Evolutionary conservation across 2,797 vertebrate species (phyloP).

Genomic region (Clarias fuscus): DNA sequence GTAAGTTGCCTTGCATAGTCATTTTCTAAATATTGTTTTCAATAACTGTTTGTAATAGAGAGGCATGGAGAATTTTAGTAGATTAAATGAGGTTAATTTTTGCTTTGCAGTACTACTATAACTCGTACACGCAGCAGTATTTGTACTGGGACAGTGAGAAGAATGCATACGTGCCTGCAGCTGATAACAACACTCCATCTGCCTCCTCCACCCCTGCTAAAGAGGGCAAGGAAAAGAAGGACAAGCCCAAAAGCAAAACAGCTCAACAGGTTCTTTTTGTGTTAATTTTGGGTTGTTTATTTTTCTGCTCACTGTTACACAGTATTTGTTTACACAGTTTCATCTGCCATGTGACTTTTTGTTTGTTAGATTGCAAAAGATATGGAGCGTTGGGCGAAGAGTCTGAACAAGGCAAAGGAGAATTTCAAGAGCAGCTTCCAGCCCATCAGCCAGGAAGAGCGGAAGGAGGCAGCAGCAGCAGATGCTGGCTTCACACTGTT

Average conservation of each 20-base stretch:
- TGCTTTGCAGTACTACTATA: slow-evolving; percentile 92
- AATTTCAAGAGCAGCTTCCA: slow-evolving; percentile 97
- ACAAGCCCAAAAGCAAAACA: slow-evolving; percentile 98
- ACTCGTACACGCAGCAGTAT: slow-evolving; percentile 96
- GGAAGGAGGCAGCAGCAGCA: slow-evolving; percentile 91
- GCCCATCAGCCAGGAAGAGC: slow-evolving; percentile 89
- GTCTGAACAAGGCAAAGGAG: slow-evolving; percentile 98
- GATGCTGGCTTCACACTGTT: slow-evolving; percentile 95
- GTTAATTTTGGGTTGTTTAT: background rate
- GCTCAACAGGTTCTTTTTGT: slow-evolving; percentile 86
- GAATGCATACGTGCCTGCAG: slow-evolving; percentile 88
- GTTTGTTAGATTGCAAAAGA: slow-evolving; percentile 93
- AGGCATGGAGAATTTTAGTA: background rate
- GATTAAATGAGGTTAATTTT: background rate
- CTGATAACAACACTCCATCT: slow-evolving; percentile 63
- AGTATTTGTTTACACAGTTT: background rate
- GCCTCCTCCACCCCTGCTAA: slow-evolving; percentile 78
- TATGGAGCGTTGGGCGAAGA: slow-evolving; percentile 99
- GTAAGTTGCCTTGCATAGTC: slow-evolving; percentile 67
- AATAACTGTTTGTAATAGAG: background rate
- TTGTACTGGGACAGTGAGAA: slow-evolving; percentile 98
- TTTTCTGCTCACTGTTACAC: background rate
- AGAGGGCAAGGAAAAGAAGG: slow-evolving; percentile 94
- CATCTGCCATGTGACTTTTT: background rate
- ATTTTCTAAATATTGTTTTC: background rate